phyloP scores from a whole-genome alignment of 2,888 invertebrate genomes.

The Acleris sparsana region DNA sequence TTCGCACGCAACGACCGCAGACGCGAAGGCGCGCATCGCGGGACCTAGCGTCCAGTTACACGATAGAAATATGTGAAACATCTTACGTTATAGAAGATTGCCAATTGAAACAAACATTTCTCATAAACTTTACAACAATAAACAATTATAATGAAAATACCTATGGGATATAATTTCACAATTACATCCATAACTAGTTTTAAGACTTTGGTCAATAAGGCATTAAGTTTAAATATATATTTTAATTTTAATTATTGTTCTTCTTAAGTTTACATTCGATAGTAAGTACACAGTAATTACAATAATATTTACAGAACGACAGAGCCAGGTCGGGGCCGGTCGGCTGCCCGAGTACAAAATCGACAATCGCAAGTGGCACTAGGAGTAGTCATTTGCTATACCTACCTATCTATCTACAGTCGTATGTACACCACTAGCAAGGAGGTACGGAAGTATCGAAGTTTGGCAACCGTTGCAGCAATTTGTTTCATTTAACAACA shows the following conservation, averaged over 20 bases:
- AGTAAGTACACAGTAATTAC: constrained; percentile 71
- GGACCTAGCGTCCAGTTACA: constrained; percentile 15
- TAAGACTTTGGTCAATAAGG: constrained; percentile 84
- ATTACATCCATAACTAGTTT: constrained; percentile 80
- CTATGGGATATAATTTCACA: constrained; percentile 69
- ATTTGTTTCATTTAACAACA: constrained; percentile 32
- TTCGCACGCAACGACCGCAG: constrained; percentile 3
- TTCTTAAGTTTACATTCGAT: constrained; percentile 77
- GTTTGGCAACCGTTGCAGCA: constrained; percentile 62
- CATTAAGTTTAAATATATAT: constrained; percentile 82
- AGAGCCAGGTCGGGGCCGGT: constrained; percentile 33
- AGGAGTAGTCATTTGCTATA: constrained; percentile 47
- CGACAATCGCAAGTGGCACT: constrained; percentile 64
- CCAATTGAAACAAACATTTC: constrained; percentile 67
- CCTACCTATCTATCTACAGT: constrained; percentile 69
- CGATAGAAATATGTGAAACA: constrained; percentile 24
- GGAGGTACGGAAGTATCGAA: constrained; percentile 39
- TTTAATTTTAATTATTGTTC: constrained; percentile 81
- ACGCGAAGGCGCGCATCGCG: neutral
- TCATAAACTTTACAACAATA: constrained; percentile 80
- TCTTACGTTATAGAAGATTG: constrained; percentile 63
- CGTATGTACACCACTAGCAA: constrained; percentile 58
- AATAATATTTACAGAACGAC: constrained; percentile 70
- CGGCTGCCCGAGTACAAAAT: constrained; percentile 63
- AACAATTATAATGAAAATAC: constrained; percentile 72